Percentiles rank a stretch among this genome's conserved stretches.
Conservation (phyloP, 1,140 invertebrate genomes). For the Venustaconcha ellipsiformis region DNA sequence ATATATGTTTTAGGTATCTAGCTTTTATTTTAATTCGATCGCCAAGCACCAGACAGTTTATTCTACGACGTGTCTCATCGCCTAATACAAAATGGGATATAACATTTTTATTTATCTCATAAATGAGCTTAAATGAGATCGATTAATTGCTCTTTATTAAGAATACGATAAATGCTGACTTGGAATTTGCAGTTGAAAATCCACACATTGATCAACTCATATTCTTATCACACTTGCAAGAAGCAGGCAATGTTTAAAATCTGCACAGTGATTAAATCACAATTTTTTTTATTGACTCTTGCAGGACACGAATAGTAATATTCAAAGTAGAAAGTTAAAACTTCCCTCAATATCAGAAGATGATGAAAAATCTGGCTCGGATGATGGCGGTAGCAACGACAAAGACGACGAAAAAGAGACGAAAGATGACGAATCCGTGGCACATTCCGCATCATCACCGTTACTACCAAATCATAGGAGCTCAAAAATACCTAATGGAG, state of each 20-base stretch:
- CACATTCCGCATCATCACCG: background rate
- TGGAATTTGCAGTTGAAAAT: background rate
- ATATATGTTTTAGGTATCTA: no score
- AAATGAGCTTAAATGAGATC: background rate
- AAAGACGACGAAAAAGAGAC: conserved; percentile 13
- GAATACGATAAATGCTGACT: background rate
- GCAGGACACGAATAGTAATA: conserved; percentile 10
- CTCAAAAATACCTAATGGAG: conserved; percentile 9
- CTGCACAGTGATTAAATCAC: background rate
- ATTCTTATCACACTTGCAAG: background rate
- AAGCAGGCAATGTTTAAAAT: background rate
- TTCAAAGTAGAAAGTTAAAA: conserved; percentile 42
- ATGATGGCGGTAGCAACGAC: conserved; percentile 35
- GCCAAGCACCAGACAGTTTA: no score
- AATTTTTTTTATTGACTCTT: background rate
- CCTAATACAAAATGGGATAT: no score
- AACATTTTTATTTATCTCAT: background rate
- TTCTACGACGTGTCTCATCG: no score
- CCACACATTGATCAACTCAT: background rate
- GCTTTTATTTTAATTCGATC: no score
- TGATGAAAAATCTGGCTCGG: conserved; percentile 43
- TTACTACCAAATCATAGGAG: background rate
- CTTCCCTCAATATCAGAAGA: conserved; percentile 62
- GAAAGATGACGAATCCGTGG: background rate
- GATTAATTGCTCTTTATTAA: background rate